phyloP scores from a whole-genome alignment of 2,797 vertebrate genomes.

The Podarcis lilfordi region DNA sequence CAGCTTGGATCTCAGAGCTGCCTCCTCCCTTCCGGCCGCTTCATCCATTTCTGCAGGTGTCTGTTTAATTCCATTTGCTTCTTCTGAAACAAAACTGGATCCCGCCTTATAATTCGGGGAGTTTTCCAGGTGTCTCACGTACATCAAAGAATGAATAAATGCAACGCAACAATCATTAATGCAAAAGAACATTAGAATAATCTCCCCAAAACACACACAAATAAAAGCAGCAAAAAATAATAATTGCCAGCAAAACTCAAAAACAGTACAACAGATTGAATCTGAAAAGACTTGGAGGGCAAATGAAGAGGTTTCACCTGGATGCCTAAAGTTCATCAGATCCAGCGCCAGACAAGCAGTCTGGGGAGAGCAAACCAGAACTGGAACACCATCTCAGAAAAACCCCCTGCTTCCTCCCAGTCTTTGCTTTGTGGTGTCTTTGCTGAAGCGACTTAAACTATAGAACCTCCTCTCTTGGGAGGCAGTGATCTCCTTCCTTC shows the following conservation, averaged over 20 bases:
- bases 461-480: too few species aligned
- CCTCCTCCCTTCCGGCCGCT: not conserved
- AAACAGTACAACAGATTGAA: not conserved
- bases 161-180: too few species aligned
- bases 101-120: not conserved
- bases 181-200: not conserved
- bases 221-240: not conserved
- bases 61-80: not conserved
- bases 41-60: not conserved
- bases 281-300: not conserved
- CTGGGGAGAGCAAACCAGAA: not conserved
- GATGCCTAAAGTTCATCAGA: not conserved
- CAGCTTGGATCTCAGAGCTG: not conserved
- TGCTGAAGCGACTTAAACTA: too few species aligned
- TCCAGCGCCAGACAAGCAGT: not conserved
- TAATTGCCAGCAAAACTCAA: not conserved
- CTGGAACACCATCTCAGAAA: not conserved
- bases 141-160: not conserved
- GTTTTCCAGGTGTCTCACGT: not conserved
- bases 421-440: too few species aligned
- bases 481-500: too few species aligned
- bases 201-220: not conserved
- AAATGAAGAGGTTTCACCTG: too few species aligned
- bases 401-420: too few species aligned
- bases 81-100: not conserved